A percentile compares a stretch with the other conserved stretches of the same genome.
phyloP scores from a whole-genome alignment of 2,797 vertebrate species.

The Pitangus sulphuratus region DNA sequence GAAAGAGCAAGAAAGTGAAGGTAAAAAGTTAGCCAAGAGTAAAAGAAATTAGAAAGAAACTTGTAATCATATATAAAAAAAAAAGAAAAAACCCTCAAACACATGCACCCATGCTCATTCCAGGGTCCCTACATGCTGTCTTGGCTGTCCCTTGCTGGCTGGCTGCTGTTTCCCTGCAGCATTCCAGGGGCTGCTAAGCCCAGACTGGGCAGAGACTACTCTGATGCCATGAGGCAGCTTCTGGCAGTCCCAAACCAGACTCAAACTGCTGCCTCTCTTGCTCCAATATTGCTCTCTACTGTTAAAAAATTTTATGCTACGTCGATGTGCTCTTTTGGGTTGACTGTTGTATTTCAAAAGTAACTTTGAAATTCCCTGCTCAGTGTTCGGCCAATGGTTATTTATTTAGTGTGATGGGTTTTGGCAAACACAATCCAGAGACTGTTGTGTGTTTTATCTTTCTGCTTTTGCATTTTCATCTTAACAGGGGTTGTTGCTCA shows the following conservation, averaged over 20 bases:
- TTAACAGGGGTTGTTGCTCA: background rate
- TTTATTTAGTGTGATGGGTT: background rate
- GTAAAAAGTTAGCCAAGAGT: background rate
- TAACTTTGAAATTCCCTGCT: background rate
- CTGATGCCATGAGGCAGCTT: background rate
- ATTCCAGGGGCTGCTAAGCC: background rate
- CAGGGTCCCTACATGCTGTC: background rate
- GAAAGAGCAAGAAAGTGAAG: background rate
- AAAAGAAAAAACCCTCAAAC: accelerated
- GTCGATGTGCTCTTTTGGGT: background rate
- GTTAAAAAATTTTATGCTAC: background rate
- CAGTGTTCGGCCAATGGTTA: background rate
- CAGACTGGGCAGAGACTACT: background rate
- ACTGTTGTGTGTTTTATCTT: background rate
- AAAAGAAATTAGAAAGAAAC: background rate
- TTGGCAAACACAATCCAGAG: background rate
- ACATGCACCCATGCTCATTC: background rate
- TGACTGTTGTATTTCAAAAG: background rate
- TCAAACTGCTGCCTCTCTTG: background rate
- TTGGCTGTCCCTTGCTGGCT: background rate
- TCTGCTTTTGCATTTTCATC: background rate
- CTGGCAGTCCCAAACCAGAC: background rate
- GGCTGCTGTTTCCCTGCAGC: background rate
- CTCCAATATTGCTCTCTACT: background rate
- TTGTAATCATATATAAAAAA: background rate